Percentiles rank a stretch among this genome's conserved stretches.
Conservation (phyloP, 64 coral and sea anemone species). For the Montipora cactus region DNA sequence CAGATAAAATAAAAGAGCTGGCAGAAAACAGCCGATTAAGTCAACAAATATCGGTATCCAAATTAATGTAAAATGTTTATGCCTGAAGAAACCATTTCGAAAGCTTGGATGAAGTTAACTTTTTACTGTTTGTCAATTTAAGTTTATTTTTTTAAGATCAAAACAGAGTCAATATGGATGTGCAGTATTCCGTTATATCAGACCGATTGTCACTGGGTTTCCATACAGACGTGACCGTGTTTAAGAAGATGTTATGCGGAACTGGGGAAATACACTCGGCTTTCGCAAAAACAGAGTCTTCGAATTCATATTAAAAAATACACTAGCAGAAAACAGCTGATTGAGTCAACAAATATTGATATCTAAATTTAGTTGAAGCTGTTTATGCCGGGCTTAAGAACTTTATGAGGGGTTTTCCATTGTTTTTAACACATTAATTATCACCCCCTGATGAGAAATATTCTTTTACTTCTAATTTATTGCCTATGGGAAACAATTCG, state of each 20-base stretch:
- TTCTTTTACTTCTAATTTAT: background rate
- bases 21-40: background rate
- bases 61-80: slow-evolving; percentile 21
- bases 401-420: background rate
- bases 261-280: background rate
- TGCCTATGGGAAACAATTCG: background rate
- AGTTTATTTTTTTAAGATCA: background rate
- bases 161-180: background rate
- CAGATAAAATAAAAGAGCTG: background rate
- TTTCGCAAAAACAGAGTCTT: background rate
- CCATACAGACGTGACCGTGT: background rate
- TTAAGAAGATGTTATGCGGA: slow-evolving; percentile 1
- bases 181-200: background rate
- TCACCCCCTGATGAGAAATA: background rate
- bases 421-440: slow-evolving; percentile 30
- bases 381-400: slow-evolving; percentile 12
- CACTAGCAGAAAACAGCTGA: background rate
- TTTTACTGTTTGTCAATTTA: no score
- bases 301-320: background rate
- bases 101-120: no score
- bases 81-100: no score
- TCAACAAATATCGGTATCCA: background rate
- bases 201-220: background rate
- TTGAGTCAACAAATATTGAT: background rate
- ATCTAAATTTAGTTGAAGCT: background rate